Conservation (phyloP, 2,888 invertebrate genomes). For the Xanthorhoe designata region DNA sequence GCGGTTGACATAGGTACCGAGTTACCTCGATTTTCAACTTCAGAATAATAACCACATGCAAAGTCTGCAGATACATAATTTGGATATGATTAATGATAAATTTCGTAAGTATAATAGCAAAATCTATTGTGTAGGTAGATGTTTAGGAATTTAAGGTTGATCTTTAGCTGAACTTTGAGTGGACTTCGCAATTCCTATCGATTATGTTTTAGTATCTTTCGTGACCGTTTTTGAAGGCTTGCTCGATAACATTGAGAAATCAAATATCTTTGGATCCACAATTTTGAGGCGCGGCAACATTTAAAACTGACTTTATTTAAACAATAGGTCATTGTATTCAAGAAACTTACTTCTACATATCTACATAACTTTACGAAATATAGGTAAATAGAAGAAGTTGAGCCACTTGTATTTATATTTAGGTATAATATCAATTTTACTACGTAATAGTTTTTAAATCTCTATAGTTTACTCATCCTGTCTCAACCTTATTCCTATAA, state of each 20-base stretch:
- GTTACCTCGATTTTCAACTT: too few relatives aligned
- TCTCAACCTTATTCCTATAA: not conserved
- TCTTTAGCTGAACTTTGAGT: slow-evolving; percentile 41
- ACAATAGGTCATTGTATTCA: not conserved
- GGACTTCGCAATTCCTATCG: slow-evolving; percentile 34
- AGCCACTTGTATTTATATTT: too few relatives aligned
- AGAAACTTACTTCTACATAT: too few relatives aligned
- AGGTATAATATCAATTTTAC: too few relatives aligned
- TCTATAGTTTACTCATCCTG: not conserved
- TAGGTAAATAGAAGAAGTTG: too few relatives aligned
- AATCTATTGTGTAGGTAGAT: not conserved
- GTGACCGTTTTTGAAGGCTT: slow-evolving; percentile 32
- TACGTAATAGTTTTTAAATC: not conserved
- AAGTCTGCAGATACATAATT: too few relatives aligned
- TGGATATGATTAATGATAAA: too few relatives aligned
- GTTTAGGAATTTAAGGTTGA: slow-evolving; percentile 19
- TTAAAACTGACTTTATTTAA: slow-evolving; percentile 13
- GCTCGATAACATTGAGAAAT: slow-evolving; percentile 22
- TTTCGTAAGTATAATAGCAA: not conserved
- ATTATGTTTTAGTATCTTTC: slow-evolving; percentile 36
- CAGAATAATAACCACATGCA: too few relatives aligned
- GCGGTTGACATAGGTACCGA: too few relatives aligned
- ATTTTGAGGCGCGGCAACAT: slow-evolving; percentile 18
- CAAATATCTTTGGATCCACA: slow-evolving; percentile 18
- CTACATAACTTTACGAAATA: too few relatives aligned